Percentiles rank a stretch among this genome's conserved stretches.
Conservation (phyloP, 1,140 invertebrate genomes). For the Eupeodes corollae region DNA sequence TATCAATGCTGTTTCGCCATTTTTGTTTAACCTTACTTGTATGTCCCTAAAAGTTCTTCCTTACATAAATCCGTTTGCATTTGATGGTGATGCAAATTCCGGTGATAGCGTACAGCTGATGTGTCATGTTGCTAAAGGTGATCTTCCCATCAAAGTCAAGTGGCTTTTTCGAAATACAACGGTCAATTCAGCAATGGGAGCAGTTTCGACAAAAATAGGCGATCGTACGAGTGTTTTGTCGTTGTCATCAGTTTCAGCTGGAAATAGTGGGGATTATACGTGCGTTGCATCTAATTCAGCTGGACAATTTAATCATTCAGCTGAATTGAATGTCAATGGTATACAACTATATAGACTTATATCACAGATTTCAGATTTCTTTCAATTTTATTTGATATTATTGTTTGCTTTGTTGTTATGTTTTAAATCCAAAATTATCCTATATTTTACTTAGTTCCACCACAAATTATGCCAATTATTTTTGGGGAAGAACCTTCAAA, state of each 20-base stretch:
- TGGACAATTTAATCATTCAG: constrained; percentile 52
- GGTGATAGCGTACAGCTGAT: constrained; percentile 52
- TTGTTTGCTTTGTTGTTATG: not conserved
- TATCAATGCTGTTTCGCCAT: not conserved
- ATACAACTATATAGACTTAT: constrained; percentile 29
- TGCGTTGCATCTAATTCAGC: constrained; percentile 61
- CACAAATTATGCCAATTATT: constrained; percentile 54
- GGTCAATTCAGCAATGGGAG: constrained; percentile 44
- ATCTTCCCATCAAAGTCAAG: constrained; percentile 48
- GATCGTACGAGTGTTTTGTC: constrained; percentile 53
- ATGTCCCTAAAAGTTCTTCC: constrained; percentile 33
- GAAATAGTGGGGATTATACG: constrained; percentile 62
- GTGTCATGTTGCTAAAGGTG: constrained; percentile 53
- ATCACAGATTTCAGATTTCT: not conserved
- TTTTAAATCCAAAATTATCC: not conserved
- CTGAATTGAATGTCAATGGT: constrained; percentile 50
- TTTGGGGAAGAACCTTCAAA: constrained; percentile 53
- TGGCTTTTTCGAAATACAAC: constrained; percentile 36
- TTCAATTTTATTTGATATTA: too few relatives aligned
- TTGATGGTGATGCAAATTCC: constrained; percentile 46
- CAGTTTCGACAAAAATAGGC: constrained; percentile 43
- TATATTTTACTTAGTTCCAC: constrained; percentile 36
- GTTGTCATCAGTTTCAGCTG: constrained; percentile 56
- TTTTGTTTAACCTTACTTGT: not conserved
- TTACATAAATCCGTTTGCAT: constrained; percentile 50